These are phyloP conservation scores for Girardinichthys multiradiatus DNA, from an alignment of 2,113 vertebrate genomes.

Conservation along the genomic window DNA sequence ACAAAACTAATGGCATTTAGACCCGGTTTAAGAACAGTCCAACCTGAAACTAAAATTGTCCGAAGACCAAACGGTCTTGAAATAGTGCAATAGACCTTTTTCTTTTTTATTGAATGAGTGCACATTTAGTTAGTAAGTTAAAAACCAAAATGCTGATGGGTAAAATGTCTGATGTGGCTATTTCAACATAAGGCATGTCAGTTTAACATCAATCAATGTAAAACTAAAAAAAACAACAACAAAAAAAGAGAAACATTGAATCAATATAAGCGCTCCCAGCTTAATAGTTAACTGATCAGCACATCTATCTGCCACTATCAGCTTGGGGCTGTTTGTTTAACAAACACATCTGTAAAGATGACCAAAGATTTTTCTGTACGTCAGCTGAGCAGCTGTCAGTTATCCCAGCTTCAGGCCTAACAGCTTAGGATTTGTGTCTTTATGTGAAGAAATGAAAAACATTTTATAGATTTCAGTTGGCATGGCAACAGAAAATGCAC, in stretches of 20 bases:
- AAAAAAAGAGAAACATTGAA: not conserved
- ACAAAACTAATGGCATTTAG: too few species aligned
- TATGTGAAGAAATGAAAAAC: conserved; percentile 43
- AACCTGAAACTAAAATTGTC: too few species aligned
- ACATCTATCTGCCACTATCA: not conserved
- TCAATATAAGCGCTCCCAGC: not conserved
- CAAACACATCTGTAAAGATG: not conserved
- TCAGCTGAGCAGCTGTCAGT: not conserved
- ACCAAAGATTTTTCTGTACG: not conserved
- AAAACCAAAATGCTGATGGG: too few species aligned
- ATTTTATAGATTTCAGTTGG: conserved; percentile 78
- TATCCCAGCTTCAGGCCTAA: not conserved
- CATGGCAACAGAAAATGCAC: conserved; percentile 75
- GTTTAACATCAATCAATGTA: too few species aligned
- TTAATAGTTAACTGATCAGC: not conserved
- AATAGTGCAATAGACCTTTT: too few species aligned
- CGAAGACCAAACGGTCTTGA: too few species aligned
- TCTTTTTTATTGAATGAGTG: not conserved
- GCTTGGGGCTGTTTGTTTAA: not conserved
- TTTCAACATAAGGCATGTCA: too few species aligned
- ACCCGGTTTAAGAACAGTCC: too few species aligned
- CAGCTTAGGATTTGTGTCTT: not conserved
- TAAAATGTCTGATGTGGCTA: too few species aligned
- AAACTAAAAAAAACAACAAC: too few species aligned
- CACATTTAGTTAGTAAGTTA: too few species aligned